These are phyloP conservation scores for Monoplex corrugatus DNA, from an alignment of 2,888 invertebrate genomes.

Conservation along the genomic window DNA sequence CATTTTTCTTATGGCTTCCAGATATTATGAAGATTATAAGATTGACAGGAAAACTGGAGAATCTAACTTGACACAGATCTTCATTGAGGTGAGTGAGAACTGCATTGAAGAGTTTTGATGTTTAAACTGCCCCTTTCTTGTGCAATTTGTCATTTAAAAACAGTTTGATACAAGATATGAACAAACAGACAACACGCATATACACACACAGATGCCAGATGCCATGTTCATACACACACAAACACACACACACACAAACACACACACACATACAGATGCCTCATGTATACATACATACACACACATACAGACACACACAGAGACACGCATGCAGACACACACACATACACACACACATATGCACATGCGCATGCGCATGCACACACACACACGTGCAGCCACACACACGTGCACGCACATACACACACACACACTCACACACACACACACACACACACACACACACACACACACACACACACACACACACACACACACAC, in stretches of 20 bases:
- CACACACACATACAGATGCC: neutral
- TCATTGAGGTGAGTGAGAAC: slow-evolving; percentile 79
- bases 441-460: neutral
- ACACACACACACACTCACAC: neutral
- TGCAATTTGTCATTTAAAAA: too few species aligned
- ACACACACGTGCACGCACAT: neutral
- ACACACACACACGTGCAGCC: neutral
- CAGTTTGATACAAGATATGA: too few species aligned
- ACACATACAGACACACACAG: neutral
- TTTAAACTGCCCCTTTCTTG: too few species aligned
- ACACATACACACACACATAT: neutral
- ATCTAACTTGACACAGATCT: slow-evolving; percentile 80
- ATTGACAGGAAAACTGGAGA: slow-evolving; percentile 78
- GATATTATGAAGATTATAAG: slow-evolving; percentile 82
- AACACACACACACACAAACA: neutral
- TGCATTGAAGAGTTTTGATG: too few species aligned
- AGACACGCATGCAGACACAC: neutral
- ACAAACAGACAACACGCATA: too few species aligned
- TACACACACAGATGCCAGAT: too few species aligned
- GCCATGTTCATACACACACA: too few species aligned
- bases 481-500: neutral
- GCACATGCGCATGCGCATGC: neutral
- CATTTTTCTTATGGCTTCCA: slow-evolving; percentile 59
- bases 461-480: neutral
- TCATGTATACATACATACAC: neutral